Conservation (phyloP, 2,113 vertebrate genomes). For the Bubo blakistoni region DNA sequence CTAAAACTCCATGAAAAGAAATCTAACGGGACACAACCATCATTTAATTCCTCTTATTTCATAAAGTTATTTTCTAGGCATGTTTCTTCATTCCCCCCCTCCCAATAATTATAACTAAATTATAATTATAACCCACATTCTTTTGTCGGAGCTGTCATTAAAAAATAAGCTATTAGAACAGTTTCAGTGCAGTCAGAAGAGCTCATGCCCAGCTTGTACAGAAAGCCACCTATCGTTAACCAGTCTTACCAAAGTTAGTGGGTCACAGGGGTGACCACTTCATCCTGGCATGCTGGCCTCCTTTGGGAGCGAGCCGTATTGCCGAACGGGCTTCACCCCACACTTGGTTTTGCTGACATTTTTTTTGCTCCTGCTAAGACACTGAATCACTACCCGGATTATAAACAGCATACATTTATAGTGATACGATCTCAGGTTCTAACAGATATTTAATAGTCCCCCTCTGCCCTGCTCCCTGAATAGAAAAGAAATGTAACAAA, state of each 20-base stretch:
- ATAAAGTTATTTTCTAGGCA: background rate
- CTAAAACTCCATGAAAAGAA: background rate
- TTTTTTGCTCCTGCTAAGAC: background rate
- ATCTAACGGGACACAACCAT: background rate
- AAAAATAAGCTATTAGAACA: background rate
- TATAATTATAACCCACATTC: background rate
- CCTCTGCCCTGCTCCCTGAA: background rate
- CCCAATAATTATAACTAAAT: background rate
- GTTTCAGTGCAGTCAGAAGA: background rate
- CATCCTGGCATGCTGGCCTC: background rate
- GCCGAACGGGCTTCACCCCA: background rate
- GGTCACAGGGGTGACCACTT: background rate
- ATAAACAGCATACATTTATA: background rate
- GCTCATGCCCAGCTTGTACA: background rate
- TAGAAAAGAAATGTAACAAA: background rate
- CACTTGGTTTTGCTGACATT: background rate
- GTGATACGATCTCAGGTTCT: background rate
- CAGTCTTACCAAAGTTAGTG: background rate
- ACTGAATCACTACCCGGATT: background rate
- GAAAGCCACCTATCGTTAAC: background rate
- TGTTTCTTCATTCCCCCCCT: background rate
- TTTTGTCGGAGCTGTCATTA: background rate
- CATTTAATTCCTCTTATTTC: background rate
- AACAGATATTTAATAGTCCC: background rate
- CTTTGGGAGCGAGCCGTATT: rapidly evolving